A percentile compares a stretch with the other conserved stretches of the same genome.
These are phyloP conservation scores for Python bivittatus DNA, from an alignment of 2,113 vertebrate genomes.

Conservation along the genomic window DNA sequence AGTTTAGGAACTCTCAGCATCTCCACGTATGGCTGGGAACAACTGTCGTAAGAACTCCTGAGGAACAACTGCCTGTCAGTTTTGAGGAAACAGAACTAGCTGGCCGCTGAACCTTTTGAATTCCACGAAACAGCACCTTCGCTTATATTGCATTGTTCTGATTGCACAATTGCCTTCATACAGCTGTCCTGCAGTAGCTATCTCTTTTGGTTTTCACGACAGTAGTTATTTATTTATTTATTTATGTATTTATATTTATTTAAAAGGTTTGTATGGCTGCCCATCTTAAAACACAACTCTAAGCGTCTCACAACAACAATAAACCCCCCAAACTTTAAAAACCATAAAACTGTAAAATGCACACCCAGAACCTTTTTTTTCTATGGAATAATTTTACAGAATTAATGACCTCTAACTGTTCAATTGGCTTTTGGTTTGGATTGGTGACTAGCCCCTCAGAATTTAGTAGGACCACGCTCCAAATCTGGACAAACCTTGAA, in stretches of 20 bases:
- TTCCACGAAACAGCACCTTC: not conserved
- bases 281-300: not conserved
- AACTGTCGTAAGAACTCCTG: not conserved
- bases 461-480: not conserved
- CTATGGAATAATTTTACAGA: not conserved
- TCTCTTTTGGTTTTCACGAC: not conserved
- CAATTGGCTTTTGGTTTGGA: not conserved
- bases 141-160: not conserved
- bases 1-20: not conserved
- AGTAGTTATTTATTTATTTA: not conserved
- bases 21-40: not conserved
- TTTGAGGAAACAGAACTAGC: not conserved
- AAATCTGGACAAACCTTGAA: not conserved
- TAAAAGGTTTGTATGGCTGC: not conserved
- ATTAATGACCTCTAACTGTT: not conserved
- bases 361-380: not conserved
- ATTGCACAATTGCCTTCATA: not conserved
- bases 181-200: not conserved
- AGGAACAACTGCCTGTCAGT: not conserved
- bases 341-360: not conserved
- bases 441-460: not conserved
- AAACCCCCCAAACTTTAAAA: not conserved
- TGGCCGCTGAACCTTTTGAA: not conserved
- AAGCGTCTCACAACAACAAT: not conserved
- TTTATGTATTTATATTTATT: not conserved